phyloP scores from a whole-genome alignment of 1,140 invertebrate genomes.

The Chionoecetes opilio region DNA sequence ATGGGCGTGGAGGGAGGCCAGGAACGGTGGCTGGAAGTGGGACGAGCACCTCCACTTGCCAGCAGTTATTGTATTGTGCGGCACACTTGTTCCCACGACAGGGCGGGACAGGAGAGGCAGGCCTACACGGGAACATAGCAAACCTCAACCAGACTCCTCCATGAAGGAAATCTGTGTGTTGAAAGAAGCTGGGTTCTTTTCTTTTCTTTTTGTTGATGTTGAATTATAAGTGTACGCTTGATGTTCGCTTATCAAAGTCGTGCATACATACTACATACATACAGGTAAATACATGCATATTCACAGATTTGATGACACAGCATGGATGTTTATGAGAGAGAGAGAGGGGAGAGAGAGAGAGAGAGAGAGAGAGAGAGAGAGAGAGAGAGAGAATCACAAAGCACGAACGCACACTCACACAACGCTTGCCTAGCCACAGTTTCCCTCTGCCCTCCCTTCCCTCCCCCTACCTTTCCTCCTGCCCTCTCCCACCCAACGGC shows the following conservation, averaged over 20 bases:
- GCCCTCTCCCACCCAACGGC: constrained; percentile 5
- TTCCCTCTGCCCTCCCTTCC: constrained; percentile 23
- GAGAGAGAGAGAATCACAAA: background rate
- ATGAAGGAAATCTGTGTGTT: too few relatives aligned
- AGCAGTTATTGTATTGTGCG: background rate
- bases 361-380: constrained; percentile 27
- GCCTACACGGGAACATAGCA: background rate
- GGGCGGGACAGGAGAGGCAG: background rate
- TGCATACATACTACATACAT: too few relatives aligned
- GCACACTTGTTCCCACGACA: background rate
- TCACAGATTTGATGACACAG: background rate
- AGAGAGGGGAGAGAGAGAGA: constrained; percentile 21
- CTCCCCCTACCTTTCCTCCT: background rate
- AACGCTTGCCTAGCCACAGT: constrained; percentile 33
- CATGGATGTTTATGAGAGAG: background rate
- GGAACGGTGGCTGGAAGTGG: background rate
- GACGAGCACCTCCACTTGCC: background rate
- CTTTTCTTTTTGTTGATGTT: too few relatives aligned
- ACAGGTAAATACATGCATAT: too few relatives aligned
- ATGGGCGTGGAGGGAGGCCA: background rate
- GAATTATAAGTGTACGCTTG: too few relatives aligned
- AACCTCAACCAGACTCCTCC: background rate
- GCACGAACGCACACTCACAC: constrained; percentile 40
- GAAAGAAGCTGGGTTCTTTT: too few relatives aligned
- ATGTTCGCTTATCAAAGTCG: too few relatives aligned